phyloP scores from a whole-genome alignment of 37 sponge, comb jelly and placozoan species.

The Aplysina aerophoba region DNA sequence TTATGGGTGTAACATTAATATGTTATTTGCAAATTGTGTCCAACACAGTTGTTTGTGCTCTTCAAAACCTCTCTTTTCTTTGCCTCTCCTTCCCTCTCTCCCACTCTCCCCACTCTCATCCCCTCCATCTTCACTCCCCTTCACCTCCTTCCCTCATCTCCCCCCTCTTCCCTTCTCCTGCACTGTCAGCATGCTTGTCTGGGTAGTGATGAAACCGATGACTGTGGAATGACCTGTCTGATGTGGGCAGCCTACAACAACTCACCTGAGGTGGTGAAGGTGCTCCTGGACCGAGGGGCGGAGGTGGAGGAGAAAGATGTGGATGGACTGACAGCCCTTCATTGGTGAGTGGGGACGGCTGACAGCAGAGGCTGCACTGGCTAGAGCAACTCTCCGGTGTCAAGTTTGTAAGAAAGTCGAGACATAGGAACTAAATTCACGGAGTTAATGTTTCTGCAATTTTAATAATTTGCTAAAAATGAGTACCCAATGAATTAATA shows the following conservation, averaged over 20 bases:
- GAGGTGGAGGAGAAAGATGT: constrained; percentile 89
- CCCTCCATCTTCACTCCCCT: neutral
- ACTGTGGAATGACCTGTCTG: constrained; percentile 82
- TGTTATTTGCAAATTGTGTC: too few relatives aligned
- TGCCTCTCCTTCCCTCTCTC: neutral
- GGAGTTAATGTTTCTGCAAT: too few relatives aligned
- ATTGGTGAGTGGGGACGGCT: constrained; percentile 65
- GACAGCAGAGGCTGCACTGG: too few relatives aligned
- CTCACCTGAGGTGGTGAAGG: constrained; percentile 36
- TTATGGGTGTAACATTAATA: too few relatives aligned
- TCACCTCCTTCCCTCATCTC: neutral
- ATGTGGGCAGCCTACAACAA: constrained; percentile 90
- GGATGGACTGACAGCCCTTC: constrained; percentile 87
- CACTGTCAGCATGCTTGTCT: constrained; percentile 22
- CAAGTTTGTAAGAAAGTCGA: too few relatives aligned
- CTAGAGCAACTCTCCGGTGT: too few relatives aligned
- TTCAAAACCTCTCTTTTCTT: too few relatives aligned
- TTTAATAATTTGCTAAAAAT: too few relatives aligned
- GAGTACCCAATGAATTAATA: too few relatives aligned
- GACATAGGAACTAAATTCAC: too few relatives aligned
- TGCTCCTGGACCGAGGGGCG: constrained; percentile 65
- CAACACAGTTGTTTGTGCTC: too few relatives aligned
- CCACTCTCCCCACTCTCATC: neutral
- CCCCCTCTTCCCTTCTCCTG: neutral
- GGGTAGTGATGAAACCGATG: constrained; percentile 63